Evolutionary conservation across 2,113 vertebrate genomes (phyloP).

Genomic region (Menidia beryllina): DNA sequence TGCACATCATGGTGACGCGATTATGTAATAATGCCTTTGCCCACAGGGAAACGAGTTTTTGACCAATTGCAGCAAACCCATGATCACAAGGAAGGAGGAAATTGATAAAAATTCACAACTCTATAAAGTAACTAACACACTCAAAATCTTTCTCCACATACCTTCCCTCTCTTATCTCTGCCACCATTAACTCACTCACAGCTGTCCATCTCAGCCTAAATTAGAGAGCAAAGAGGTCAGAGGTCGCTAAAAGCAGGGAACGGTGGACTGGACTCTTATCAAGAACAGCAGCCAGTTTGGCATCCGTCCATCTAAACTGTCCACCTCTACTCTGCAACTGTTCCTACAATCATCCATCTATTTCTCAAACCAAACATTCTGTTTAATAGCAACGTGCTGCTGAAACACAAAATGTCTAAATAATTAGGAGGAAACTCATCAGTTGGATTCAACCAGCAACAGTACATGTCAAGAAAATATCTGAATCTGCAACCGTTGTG

Average conservation of each 20-base stretch:
- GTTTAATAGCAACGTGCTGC: constrained; percentile 6
- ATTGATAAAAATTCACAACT: not conserved
- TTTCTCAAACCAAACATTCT: not conserved
- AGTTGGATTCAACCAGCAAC: too few relatives aligned
- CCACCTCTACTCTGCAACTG: not conserved
- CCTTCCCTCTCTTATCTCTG: not conserved
- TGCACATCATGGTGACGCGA: not conserved
- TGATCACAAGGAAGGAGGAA: not conserved
- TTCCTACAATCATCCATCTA: constrained; percentile 9
- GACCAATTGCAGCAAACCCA: not conserved
- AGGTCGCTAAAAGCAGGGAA: constrained; percentile 67
- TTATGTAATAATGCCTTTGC: constrained; percentile 50
- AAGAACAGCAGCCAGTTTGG: constrained; percentile 29
- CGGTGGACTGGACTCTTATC: constrained; percentile 53
- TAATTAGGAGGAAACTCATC: not conserved
- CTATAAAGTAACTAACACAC: not conserved
- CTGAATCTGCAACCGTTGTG: too few relatives aligned
- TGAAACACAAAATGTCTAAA: not conserved
- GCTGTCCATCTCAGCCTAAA: not conserved
- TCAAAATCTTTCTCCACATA: not conserved
- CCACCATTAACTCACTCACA: not conserved
- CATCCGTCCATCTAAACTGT: constrained; percentile 23
- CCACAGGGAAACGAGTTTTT: not conserved
- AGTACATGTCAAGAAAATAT: too few relatives aligned
- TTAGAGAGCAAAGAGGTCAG: constrained; percentile 45